Evolutionary conservation across 2,113 vertebrate genomes (phyloP).

Genomic region (Hepsetus odoe): DNA sequence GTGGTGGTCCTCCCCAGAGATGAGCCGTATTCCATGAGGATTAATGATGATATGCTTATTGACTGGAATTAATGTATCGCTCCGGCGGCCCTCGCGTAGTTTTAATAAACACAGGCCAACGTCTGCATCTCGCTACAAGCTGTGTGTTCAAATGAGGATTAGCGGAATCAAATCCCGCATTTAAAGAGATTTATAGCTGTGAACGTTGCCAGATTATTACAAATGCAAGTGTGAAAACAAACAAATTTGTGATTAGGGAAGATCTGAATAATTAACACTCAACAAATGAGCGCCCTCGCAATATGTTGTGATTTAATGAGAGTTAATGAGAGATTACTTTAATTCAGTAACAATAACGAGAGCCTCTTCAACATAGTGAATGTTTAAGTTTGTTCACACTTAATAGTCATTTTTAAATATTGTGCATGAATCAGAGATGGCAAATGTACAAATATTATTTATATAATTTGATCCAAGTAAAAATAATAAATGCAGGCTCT

Average conservation of each 20-base stretch:
- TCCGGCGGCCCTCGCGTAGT: conserved; percentile 34
- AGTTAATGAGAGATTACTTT: conserved; percentile 20
- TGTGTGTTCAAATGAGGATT: conserved; percentile 32
- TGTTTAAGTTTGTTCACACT: not conserved
- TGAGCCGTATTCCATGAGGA: conserved; percentile 50
- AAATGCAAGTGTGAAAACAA: conserved; percentile 32
- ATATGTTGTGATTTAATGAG: conserved; percentile 17
- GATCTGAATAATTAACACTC: conserved; percentile 15
- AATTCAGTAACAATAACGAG: not conserved
- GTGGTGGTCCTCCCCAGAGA: conserved; percentile 49
- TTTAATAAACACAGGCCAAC: conserved; percentile 37
- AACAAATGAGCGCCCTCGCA: not conserved
- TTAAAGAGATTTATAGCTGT: conserved; percentile 31
- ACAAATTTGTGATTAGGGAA: conserved; percentile 23
- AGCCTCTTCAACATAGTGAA: not conserved
- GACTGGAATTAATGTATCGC: conserved; percentile 61
- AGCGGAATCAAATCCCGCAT: conserved; percentile 36
- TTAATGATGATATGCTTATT: conserved; percentile 60
- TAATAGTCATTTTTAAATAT: not conserved
- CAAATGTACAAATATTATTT: no score
- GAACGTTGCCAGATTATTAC: conserved; percentile 20
- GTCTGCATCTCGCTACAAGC: conserved; percentile 10
- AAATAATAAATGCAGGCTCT: no score
- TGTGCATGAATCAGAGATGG: no score
- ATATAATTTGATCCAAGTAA: no score